These are phyloP conservation scores for Anoplolepis gracilipes DNA, from an alignment of 1,140 invertebrate species.

Conservation along the genomic window DNA sequence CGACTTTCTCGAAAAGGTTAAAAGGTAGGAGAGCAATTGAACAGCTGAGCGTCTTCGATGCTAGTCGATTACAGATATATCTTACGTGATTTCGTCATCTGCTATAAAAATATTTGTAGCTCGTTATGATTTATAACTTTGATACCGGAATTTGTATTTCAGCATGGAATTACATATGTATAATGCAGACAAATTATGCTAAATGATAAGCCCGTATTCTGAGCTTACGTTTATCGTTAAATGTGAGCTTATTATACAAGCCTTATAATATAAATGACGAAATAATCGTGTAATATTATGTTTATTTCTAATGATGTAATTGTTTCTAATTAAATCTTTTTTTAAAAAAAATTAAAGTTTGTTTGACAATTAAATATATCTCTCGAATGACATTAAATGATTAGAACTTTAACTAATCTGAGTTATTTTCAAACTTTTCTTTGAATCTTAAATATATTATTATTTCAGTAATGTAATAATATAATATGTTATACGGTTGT, in stretches of 20 bases:
- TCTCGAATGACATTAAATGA: not conserved
- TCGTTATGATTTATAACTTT: not conserved
- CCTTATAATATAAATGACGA: no score
- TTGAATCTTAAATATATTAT: not conserved
- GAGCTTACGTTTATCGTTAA: no score
- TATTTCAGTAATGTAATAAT: no score
- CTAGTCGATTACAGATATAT: not conserved
- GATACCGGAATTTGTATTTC: no score
- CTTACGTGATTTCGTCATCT: not conserved
- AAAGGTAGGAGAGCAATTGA: conserved; percentile 82
- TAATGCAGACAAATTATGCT: no score
- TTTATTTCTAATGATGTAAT: not conserved
- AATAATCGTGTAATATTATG: no score
- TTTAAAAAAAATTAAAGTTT: not conserved
- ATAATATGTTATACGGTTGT: not conserved
- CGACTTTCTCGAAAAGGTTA: conserved; percentile 85
- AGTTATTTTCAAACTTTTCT: not conserved
- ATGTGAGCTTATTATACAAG: no score
- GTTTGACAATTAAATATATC: no score
- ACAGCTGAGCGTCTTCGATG: not conserved
- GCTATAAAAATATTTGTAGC: not conserved
- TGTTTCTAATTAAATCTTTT: not conserved
- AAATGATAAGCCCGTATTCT: no score
- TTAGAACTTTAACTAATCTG: not conserved
- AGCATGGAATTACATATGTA: not conserved